These are phyloP conservation scores for Octonoba sinensis DNA, from an alignment of 2,888 invertebrate species.

Conservation along the genomic window DNA sequence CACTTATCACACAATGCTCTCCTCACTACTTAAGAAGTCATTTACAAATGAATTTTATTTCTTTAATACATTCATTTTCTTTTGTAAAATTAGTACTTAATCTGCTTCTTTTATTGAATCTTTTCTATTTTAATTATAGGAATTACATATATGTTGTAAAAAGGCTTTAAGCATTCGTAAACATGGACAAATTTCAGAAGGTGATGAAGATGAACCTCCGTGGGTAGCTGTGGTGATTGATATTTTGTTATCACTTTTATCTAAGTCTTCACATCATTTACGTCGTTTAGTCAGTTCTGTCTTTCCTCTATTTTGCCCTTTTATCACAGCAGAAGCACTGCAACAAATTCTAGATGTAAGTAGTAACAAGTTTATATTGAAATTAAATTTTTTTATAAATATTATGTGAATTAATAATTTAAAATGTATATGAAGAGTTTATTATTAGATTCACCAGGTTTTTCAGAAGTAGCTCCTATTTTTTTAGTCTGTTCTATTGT, in stretches of 20 bases:
- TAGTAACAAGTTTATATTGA: background rate
- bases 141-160: slow-evolving; percentile 63
- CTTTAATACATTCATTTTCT: background rate
- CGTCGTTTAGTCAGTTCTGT: slow-evolving; percentile 46
- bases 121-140: slow-evolving; percentile 37
- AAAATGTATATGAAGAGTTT: too few relatives aligned
- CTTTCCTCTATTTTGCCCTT: slow-evolving; percentile 58
- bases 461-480: too few relatives aligned
- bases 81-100: background rate
- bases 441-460: background rate
- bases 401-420: too few relatives aligned
- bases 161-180: slow-evolving; percentile 52
- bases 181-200: background rate
- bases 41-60: too few relatives aligned
- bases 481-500: too few relatives aligned
- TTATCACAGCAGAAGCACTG: slow-evolving; percentile 58
- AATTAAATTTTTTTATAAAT: too few relatives aligned
- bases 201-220: slow-evolving; percentile 41
- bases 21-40: too few relatives aligned
- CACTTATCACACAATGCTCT: too few relatives aligned
- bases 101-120: background rate
- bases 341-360: slow-evolving; percentile 63
- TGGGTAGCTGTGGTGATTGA: slow-evolving; percentile 65
- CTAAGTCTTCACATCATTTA: slow-evolving; percentile 46
- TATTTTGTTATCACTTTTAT: slow-evolving; percentile 62